These are phyloP conservation scores for Uropetala carovei DNA, from an alignment of 2,888 invertebrate genomes.

Conservation along the genomic window DNA sequence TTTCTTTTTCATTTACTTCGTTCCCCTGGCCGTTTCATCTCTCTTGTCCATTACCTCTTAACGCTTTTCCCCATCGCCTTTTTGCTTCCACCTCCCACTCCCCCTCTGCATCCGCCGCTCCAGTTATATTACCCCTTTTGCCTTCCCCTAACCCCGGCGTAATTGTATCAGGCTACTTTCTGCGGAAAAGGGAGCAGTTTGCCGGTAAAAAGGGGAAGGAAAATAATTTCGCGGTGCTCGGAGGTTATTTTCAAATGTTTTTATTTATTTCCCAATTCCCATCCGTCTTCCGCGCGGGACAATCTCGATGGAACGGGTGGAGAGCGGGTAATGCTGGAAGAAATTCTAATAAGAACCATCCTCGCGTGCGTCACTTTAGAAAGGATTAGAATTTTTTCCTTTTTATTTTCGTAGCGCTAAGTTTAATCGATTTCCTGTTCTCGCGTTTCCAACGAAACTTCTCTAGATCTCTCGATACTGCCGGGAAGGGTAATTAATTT, in stretches of 20 bases:
- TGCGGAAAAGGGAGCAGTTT: not conserved
- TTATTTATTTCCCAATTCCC: not conserved
- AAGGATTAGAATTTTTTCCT: not conserved
- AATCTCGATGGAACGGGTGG: too few relatives aligned
- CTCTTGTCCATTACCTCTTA: constrained; percentile 35
- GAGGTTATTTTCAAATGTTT: not conserved
- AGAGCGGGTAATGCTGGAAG: not conserved
- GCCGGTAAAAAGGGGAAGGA: not conserved
- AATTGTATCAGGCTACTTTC: constrained; percentile 42
- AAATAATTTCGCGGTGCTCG: not conserved
- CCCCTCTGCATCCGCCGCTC: not conserved
- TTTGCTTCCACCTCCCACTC: too few relatives aligned
- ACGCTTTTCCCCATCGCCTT: not conserved
- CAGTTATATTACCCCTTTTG: not conserved
- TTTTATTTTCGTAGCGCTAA: not conserved
- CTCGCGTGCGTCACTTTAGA: not conserved
- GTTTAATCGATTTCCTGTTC: not conserved
- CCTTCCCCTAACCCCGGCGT: not conserved
- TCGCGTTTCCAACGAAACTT: not conserved
- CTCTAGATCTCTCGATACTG: not conserved
- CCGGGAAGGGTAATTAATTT: not conserved
- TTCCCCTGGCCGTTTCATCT: constrained; percentile 27
- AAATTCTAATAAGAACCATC: not conserved
- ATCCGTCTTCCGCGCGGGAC: not conserved
- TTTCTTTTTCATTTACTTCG: constrained; percentile 31